phyloP scores from a whole-genome alignment of 2,113 vertebrate species.

The Ibidorhyncha struthersii region DNA sequence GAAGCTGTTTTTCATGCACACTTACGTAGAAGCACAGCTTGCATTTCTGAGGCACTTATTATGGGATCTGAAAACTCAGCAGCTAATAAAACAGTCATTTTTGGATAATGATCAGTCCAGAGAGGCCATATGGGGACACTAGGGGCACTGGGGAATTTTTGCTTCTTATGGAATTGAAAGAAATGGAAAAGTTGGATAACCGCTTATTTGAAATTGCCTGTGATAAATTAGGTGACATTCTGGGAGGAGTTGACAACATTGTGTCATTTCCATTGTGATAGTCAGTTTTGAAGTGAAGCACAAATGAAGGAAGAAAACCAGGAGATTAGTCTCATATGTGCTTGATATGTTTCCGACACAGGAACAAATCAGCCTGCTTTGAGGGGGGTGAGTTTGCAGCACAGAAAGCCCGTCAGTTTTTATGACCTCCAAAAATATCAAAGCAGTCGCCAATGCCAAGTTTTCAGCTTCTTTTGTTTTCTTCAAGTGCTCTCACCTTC shows the following conservation, averaged over 20 bases:
- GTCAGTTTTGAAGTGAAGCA: background rate
- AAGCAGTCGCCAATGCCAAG: background rate
- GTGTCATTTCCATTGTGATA: conserved; percentile 56
- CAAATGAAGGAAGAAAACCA: background rate
- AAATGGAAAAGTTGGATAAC: conserved; percentile 49
- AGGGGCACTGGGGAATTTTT: conserved; percentile 40
- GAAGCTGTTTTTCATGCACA: background rate
- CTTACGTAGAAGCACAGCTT: background rate
- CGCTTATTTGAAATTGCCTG: conserved; percentile 19
- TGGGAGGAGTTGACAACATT: conserved; percentile 17
- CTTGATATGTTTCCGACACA: background rate
- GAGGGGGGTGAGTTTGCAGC: background rate
- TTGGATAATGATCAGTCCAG: conserved; percentile 42
- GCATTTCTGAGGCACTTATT: conserved; percentile 17
- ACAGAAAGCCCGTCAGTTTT: background rate
- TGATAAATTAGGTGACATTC: conserved; percentile 52
- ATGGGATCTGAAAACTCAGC: conserved; percentile 20
- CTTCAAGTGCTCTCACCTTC: conserved; percentile 4
- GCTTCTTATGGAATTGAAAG: conserved; percentile 62
- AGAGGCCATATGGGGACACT: conserved; percentile 62
- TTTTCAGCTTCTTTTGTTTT: conserved; percentile 31
- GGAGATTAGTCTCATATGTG: background rate
- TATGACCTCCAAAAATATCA: background rate
- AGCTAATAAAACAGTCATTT: conserved; percentile 64
- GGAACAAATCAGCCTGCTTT: background rate